phyloP scores from a whole-genome alignment of 2,113 vertebrate species.

The Hiodon tergisus region DNA sequence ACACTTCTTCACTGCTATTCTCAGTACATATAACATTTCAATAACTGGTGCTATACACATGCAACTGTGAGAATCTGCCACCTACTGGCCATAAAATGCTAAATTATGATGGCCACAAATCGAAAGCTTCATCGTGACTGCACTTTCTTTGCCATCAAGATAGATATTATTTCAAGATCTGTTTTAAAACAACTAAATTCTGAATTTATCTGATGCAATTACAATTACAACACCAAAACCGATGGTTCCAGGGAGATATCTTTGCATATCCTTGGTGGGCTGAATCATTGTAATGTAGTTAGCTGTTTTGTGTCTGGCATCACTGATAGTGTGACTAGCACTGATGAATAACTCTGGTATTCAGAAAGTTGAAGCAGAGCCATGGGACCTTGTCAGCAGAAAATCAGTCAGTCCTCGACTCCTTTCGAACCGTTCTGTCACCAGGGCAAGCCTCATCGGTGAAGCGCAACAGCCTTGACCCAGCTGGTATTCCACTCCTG shows the following conservation, averaged over 20 bases:
- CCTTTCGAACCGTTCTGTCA: conserved; percentile 33
- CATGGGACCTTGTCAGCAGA: conserved; percentile 39
- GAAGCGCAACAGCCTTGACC: conserved; percentile 72
- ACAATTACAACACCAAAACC: no score
- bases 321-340: background rate
- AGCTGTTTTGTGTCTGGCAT: background rate
- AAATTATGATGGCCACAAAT: background rate
- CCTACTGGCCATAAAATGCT: background rate
- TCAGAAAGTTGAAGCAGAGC: conserved; percentile 19
- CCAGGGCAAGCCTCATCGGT: conserved; percentile 11
- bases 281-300: no score
- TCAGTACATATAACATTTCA: no score
- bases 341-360: background rate
- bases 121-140: background rate
- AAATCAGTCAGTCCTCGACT: conserved; percentile 43
- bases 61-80: background rate
- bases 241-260: no score
- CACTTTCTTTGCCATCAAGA: background rate
- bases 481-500: conserved; percentile 61
- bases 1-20: no score
- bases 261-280: no score
- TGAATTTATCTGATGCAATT: no score
- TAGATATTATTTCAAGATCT: background rate
- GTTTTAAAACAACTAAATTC: background rate
- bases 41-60: background rate